These are phyloP conservation scores for Orchesella cincta DNA, from an alignment of 1,140 invertebrate species.

Conservation along the genomic window DNA sequence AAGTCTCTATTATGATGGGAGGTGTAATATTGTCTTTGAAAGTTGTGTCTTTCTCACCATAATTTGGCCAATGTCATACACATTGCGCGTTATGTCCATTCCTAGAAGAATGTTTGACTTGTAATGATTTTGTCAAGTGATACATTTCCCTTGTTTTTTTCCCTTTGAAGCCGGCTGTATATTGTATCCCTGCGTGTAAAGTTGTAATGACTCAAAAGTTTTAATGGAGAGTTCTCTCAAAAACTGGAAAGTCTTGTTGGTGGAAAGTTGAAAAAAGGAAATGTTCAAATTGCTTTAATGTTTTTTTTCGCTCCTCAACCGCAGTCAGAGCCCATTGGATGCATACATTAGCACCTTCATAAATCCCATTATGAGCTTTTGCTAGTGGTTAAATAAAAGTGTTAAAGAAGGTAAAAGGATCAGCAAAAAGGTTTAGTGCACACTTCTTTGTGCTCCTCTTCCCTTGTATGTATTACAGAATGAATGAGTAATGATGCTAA, in stretches of 20 bases:
- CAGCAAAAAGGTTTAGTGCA: neutral
- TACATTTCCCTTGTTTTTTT: neutral
- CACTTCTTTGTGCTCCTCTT: too few relatives aligned
- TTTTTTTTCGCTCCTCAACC: neutral
- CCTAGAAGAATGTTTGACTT: neutral
- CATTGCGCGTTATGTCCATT: neutral
- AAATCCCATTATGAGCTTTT: neutral
- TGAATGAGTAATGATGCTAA: neutral
- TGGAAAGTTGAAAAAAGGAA: slow-evolving; percentile 16
- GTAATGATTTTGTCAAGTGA: neutral
- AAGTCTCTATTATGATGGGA: neutral
- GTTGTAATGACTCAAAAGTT: neutral
- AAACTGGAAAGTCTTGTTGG: slow-evolving; percentile 22
- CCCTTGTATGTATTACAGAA: neutral
- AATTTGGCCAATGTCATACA: neutral
- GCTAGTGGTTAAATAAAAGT: too few relatives aligned
- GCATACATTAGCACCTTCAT: slow-evolving; percentile 17
- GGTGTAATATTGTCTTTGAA: neutral
- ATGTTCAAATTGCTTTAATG: neutral
- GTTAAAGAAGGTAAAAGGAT: neutral
- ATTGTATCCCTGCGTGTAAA: neutral
- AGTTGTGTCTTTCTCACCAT: neutral
- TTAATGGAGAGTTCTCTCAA: neutral
- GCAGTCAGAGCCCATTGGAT: neutral
- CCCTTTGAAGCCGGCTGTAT: neutral